These are phyloP conservation scores for Zoroaster sp. DNA, from an alignment of 53 echinoderm and acorn worm species.

Conservation along the genomic window DNA sequence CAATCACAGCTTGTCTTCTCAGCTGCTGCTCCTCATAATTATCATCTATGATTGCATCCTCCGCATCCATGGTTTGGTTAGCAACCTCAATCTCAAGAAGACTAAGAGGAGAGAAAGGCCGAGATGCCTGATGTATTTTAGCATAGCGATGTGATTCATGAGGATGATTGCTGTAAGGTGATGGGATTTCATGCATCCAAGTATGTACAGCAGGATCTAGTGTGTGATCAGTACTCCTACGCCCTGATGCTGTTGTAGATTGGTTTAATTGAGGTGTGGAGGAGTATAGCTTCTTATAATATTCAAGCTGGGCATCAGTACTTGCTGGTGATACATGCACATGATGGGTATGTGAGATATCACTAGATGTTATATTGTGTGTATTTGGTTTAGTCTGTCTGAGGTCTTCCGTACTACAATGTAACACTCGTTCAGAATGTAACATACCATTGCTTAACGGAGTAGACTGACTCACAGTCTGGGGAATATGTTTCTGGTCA, in stretches of 20 bases:
- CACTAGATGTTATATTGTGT: no score
- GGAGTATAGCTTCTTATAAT: conserved; percentile 28
- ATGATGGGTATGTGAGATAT: no score
- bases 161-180: neutral
- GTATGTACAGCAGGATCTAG: conserved; percentile 19
- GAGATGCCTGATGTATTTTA: neutral
- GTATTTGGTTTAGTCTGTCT: no score
- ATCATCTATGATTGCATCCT: conserved; percentile 2
- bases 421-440: neutral
- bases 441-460: neutral
- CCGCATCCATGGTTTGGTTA: conserved; percentile 23
- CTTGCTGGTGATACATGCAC: neutral
- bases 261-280: neutral
- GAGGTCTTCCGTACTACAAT: neutral
- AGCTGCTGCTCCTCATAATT: conserved; percentile 6
- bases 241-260: conserved; percentile 15
- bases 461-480: neutral
- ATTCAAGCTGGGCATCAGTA: neutral
- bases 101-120: neutral
- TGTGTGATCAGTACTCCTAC: neutral
- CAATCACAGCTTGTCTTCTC: conserved; percentile 9
- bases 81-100: conserved; percentile 31
- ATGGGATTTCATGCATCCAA: conserved; percentile 26
- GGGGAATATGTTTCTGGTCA: neutral
- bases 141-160: neutral